Conservation (phyloP, 2,113 vertebrate genomes). For the Anser cygnoides region DNA sequence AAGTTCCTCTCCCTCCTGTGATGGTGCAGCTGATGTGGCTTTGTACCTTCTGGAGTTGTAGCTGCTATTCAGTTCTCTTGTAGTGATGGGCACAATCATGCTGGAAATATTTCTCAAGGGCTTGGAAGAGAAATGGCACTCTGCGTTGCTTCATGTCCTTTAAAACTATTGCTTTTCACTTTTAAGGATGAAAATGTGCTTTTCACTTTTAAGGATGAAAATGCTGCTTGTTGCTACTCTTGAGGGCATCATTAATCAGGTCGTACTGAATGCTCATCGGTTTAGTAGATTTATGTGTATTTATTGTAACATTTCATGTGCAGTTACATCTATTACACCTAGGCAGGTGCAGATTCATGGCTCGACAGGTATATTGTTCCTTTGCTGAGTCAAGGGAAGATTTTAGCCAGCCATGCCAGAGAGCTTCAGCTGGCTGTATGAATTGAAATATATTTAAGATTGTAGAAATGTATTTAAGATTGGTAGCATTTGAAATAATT, state of each 20-base stretch:
- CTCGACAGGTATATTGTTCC: not conserved
- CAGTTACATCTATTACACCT: slow-evolving; percentile 12
- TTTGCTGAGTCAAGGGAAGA: not conserved
- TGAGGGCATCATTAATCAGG: slow-evolving; percentile 45
- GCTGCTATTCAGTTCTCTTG: not conserved
- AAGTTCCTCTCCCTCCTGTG: not conserved
- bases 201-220: slow-evolving; percentile 37
- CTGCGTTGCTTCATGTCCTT: not conserved
- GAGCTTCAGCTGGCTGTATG: not conserved
- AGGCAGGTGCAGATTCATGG: not conserved
- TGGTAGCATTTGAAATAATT: not conserved
- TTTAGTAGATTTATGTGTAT: slow-evolving; percentile 55
- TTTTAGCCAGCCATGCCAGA: not conserved
- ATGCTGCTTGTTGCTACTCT: slow-evolving; percentile 22
- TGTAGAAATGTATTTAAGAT: not conserved
- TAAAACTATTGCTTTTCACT: slow-evolving; percentile 35
- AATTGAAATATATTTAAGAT: not conserved
- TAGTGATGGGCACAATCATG: not conserved
- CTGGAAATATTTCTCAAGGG: slow-evolving; percentile 10
- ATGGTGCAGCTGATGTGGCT: not conserved
- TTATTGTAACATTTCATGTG: slow-evolving; percentile 47
- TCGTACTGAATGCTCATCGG: slow-evolving; percentile 15
- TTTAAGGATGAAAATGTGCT: slow-evolving; percentile 29
- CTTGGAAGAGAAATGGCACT: not conserved
- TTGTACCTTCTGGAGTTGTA: not conserved